Base-by-base conservation (phyloP, 2,888 invertebrate genomes). In the Cephalotes varians region DNA sequence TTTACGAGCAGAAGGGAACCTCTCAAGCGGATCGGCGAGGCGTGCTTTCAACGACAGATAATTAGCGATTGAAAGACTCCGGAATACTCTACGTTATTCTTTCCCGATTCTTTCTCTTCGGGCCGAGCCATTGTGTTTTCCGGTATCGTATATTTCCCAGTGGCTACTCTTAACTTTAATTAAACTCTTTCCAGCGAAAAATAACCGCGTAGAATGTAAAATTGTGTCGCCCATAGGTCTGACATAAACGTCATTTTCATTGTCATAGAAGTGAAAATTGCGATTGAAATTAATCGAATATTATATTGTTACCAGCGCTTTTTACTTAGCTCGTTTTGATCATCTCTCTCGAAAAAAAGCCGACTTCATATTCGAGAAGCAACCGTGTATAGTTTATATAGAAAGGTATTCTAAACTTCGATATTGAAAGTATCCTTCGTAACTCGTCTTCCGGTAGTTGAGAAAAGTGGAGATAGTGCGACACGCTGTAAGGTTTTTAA, bases 61-160 rank as follows among this genome's bases (percentile, higher is more conserved):
- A 44, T 77, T 79, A 71, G n/a, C 69, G 56, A 79, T 79, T 44
- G 71, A 79, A 31, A 79, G 56, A 21, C n/a, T 18, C 31, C 21
- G 37, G 28, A 21, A 54, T 77, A 67, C 44, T 56, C 54, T 15
- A 56, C 44, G 21, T 77, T 77, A 69, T 69, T 56, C 56, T 56
- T 69, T 56, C 56, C 44, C 56, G 9, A 12, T 58, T 71, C 69
- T 69, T 77, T 69, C 25, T 47, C 25, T 77, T 56, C 54, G 28
- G 37, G 28, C 31, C 56, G 31, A 34, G 40, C 56, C 69, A 77
- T 69, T 79, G 54, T 79, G 12, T 79, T 69, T 56, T 44, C 25
- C 44, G 44, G n/a, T 65, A 65, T 65, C 65, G 49, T 37, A 51
- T 65, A 51, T 65, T 62, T 74, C 49, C 21, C 28, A 9, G 21